Percentiles rank a stretch among this genome's conserved stretches.
These are phyloP conservation scores for Agelas oroides DNA, from an alignment of 37 sponge, comb jelly and placozoan genomes.

Conservation along the genomic window DNA sequence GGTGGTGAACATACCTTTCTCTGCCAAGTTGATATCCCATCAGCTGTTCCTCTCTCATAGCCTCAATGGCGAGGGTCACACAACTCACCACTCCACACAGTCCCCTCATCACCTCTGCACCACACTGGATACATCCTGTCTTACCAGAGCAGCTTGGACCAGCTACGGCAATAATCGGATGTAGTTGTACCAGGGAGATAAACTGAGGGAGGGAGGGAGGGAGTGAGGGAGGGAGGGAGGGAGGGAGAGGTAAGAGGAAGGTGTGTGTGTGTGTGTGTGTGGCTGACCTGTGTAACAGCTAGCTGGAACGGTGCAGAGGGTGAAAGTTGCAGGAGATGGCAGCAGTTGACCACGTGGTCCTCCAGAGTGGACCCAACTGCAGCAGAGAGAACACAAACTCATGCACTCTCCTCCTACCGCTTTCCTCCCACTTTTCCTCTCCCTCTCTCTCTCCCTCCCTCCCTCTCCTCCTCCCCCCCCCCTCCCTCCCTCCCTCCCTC, in stretches of 20 bases:
- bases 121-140: slow-evolving; percentile 39
- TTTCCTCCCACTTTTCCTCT: too few relatives aligned
- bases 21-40: slow-evolving; percentile 35
- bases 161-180: slow-evolving; percentile 24
- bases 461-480: too few relatives aligned
- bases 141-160: slow-evolving; percentile 57
- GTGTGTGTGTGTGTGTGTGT: slow-evolving; percentile 1
- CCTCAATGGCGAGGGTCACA: slow-evolving; percentile 24
- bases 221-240: not conserved
- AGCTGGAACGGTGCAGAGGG: slow-evolving; percentile 43
- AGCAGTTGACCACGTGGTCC: slow-evolving; percentile 48
- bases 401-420: too few relatives aligned
- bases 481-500: too few relatives aligned
- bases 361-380: slow-evolving; percentile 24
- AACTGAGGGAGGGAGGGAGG: slow-evolving; percentile 10
- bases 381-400: not conserved
- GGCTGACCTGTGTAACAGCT: slow-evolving; percentile 51
- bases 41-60: slow-evolving; percentile 50
- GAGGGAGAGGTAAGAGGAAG: not conserved
- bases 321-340: slow-evolving; percentile 25
- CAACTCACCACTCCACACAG: not conserved
- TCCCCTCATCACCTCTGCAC: slow-evolving; percentile 42
- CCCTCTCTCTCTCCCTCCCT: too few relatives aligned
- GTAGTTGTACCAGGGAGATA: slow-evolving; percentile 22
- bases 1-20: too few relatives aligned